A percentile compares a stretch with the other conserved stretches of the same genome.
These are phyloP conservation scores for Netelia inedita DNA, from an alignment of 2,888 invertebrate species.

Conservation along the genomic window DNA sequence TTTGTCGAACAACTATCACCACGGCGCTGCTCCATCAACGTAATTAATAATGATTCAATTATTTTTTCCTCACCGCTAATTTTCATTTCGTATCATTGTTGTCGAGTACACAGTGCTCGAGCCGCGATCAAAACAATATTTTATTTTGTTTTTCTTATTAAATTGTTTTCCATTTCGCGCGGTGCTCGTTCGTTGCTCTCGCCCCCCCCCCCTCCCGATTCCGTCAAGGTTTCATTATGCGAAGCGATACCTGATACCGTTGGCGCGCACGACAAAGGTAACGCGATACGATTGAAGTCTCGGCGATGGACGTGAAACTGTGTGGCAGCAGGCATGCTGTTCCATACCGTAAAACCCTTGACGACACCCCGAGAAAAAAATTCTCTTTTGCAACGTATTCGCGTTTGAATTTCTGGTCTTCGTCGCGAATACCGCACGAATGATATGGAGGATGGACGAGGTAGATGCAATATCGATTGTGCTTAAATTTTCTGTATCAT, in stretches of 20 bases:
- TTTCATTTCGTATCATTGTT: no score
- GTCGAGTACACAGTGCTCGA: no score
- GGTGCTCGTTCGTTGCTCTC: not conserved
- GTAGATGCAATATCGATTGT: not conserved
- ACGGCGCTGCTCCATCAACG: not conserved
- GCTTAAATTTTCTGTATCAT: not conserved
- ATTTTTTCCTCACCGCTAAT: no score
- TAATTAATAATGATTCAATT: no score
- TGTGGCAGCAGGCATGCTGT: not conserved
- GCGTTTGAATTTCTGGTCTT: not conserved
- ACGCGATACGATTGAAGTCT: constrained; percentile 52
- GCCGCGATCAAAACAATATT: no score
- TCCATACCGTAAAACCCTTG: not conserved
- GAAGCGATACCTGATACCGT: constrained; percentile 38
- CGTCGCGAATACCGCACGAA: not conserved
- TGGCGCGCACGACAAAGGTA: constrained; percentile 45
- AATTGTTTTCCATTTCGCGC: not conserved
- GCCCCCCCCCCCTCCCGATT: not conserved
- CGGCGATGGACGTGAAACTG: constrained; percentile 11
- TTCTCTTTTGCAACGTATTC: not conserved
- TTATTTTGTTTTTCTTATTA: no score
- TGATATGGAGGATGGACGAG: not conserved
- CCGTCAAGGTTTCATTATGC: constrained; percentile 23
- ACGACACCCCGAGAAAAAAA: not conserved
- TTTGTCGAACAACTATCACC: not conserved